Evolutionary conservation across 1,140 invertebrate species (phyloP), one percentile per base, ranked within the genome.

Genomic region (Zaprionus ornatus): DNA sequence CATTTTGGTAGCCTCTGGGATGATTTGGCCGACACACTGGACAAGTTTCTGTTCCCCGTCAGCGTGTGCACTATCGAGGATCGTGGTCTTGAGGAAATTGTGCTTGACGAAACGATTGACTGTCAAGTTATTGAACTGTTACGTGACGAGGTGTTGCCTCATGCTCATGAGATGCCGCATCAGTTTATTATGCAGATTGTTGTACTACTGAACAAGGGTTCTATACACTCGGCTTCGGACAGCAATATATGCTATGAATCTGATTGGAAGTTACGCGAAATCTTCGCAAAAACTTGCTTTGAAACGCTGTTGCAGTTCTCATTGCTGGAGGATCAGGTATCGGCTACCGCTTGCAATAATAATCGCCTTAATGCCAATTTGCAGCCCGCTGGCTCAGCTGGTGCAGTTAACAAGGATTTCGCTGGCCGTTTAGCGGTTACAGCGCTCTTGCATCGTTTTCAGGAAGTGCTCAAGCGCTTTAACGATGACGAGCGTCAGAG

Each of bases 261-360:
- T 23, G 97, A 97, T 90, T 93, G 97, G 68, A 97, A 96, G 70
- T 93, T 98, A 69, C 93, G 98, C 21, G 98, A 99, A 93, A 98
- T 99, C 88, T 99, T 99, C 94, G 98, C 98, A 21, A 97, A 98
- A 91, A 97, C 97, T 0, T 99, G 98, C 91, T 99, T 99, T 91
- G 98, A 99, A 93, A 99, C 98, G 1, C 94, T 99, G 21, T 94
- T 99, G 13, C 98, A 99, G 93, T 99, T 99, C 93, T 98, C 98
- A 1, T 94, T 96, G 69, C 94, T 96, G 29, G 96, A 97, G 87
- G 95, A 96, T 76, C 81, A 92, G 25, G 67, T 52, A 4, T 45
- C 59, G 17, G 56, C 29, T 1, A 56, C 64, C 1, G 74, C 87
- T 32, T 82, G 84, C 45, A 93, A 93, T 52, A 92, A 92, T 59